These are phyloP conservation scores for Mythimna albipuncta DNA, from an alignment of 2,888 invertebrate genomes.

Conservation along the genomic window DNA sequence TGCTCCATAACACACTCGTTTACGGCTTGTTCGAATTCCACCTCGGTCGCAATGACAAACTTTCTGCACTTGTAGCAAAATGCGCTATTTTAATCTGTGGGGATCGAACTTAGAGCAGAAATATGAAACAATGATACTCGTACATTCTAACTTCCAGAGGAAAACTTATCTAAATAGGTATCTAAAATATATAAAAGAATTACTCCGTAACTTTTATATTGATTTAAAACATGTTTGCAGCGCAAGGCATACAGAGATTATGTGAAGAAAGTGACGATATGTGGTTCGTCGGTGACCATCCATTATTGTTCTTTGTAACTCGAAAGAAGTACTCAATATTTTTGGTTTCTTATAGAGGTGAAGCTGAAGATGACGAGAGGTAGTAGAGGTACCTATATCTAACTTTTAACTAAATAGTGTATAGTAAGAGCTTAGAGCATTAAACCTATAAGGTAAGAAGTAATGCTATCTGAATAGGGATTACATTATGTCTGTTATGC, in stretches of 20 bases:
- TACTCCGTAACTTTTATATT: background rate
- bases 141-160: background rate
- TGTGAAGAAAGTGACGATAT: background rate
- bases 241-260: background rate
- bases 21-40: too few relatives aligned
- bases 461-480: too few relatives aligned
- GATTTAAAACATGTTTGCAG: conserved; percentile 37
- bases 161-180: background rate
- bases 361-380: conserved; percentile 4
- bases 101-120: background rate
- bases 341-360: conserved; percentile 32
- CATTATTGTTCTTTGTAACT: conserved; percentile 36
- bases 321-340: conserved; percentile 31
- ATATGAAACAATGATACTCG: background rate
- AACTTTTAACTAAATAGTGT: background rate
- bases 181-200: background rate
- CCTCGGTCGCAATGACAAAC: too few relatives aligned
- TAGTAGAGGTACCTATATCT: conserved; percentile 10
- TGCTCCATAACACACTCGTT: too few relatives aligned
- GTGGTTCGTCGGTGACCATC: conserved; percentile 39
- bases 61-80: too few relatives aligned
- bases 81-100: background rate
- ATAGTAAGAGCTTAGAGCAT: too few relatives aligned
- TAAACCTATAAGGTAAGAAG: too few relatives aligned
- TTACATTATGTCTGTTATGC: too few relatives aligned